phyloP scores from a whole-genome alignment of 2,113 vertebrate genomes.

The Promerops cafer region DNA sequence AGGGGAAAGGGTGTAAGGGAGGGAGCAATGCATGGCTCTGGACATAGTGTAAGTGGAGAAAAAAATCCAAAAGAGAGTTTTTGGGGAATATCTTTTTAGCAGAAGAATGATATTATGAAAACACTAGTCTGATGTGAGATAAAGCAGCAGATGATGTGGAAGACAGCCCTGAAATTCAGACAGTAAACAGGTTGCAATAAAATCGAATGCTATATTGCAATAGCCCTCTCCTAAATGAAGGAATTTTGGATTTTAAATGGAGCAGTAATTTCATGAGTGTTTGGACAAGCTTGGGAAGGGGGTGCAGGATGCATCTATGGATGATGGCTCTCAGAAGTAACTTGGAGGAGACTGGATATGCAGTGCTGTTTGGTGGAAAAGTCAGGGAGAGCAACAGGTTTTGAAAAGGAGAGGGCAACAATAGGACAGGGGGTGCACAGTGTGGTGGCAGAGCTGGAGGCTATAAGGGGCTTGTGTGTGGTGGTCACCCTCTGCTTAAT shows the following conservation, averaged over 20 bases:
- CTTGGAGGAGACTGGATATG: neutral
- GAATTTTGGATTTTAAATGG: neutral
- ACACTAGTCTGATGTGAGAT: neutral
- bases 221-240: neutral
- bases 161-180: neutral
- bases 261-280: neutral
- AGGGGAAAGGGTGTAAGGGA: neutral
- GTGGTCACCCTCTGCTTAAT: neutral
- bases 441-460: neutral
- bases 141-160: neutral
- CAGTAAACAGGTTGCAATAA: neutral
- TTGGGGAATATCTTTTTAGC: neutral
- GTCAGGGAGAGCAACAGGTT: neutral
- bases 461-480: neutral
- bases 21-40: fast-evolving
- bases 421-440: neutral
- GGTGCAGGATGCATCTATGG: neutral
- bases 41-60: neutral
- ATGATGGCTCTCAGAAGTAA: neutral
- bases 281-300: neutral
- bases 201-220: neutral
- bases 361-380: neutral
- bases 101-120: neutral
- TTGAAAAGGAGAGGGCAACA: neutral
- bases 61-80: neutral